A percentile compares a stretch with the other conserved stretches of the same genome.
Evolutionary conservation across 1,140 invertebrate genomes (phyloP).

Genomic region (Ceratosolen fusciceps): DNA sequence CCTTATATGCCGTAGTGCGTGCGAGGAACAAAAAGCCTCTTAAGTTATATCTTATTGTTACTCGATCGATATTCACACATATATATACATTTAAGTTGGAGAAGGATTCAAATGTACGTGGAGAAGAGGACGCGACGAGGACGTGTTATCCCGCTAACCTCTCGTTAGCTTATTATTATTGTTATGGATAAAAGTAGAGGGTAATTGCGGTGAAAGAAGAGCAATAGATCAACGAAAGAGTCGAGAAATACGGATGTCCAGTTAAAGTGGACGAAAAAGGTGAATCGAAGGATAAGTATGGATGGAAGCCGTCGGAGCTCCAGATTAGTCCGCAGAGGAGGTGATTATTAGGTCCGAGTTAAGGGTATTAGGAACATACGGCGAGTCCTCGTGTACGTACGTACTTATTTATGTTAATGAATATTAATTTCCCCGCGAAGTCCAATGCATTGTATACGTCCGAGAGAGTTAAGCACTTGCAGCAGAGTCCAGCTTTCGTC

Average conservation of each 20-base stretch:
- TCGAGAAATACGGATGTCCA: not conserved
- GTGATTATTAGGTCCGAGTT: constrained; percentile 9
- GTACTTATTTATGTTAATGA: no score
- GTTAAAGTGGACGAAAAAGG: not conserved
- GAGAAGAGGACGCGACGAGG: no score
- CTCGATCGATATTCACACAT: no score
- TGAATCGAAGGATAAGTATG: not conserved
- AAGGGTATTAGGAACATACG: not conserved
- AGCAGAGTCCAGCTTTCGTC: not conserved
- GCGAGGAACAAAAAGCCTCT: not conserved
- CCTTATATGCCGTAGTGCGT: no score
- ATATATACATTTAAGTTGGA: no score
- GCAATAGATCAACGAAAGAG: not conserved
- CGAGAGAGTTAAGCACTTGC: not conserved
- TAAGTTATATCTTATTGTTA: not conserved
- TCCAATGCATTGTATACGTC: not conserved
- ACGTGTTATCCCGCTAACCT: no score
- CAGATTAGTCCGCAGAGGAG: constrained; percentile 4
- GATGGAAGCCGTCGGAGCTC: not conserved
- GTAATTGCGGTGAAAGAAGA: no score
- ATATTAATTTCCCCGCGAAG: constrained; percentile 20
- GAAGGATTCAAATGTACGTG: no score
- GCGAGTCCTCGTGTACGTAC: not conserved
- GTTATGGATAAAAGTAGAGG: no score
- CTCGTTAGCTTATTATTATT: no score